Conservation (phyloP, 2,888 invertebrate genomes). For the Cantharis flavilabris region DNA sequence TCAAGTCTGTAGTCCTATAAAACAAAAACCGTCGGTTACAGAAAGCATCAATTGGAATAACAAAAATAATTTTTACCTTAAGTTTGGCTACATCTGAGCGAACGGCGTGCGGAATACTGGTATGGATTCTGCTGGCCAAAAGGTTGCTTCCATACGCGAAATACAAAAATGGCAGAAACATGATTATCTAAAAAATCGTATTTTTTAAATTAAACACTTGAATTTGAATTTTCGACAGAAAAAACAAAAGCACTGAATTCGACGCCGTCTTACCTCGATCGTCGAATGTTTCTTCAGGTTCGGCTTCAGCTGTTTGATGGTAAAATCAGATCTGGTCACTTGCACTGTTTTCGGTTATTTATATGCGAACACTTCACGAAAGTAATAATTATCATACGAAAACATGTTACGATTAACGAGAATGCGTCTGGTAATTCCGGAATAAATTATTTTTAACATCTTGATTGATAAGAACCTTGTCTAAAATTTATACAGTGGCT, state of each 20-base stretch:
- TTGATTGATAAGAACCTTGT: too few species aligned
- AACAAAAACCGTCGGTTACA: constrained; percentile 15
- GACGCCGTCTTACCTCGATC: not conserved
- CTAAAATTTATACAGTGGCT: too few species aligned
- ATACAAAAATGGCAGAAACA: constrained; percentile 68
- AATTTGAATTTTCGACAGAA: too few species aligned
- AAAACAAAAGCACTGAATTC: too few species aligned
- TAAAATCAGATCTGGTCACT: not conserved
- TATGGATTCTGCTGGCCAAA: constrained; percentile 74
- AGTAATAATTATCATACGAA: not conserved
- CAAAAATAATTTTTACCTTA: constrained; percentile 55
- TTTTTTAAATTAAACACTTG: too few species aligned
- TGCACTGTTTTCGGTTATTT: not conserved
- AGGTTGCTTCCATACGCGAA: constrained; percentile 92
- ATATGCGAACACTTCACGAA: not conserved
- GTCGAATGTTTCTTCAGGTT: not conserved
- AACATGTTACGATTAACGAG: not conserved
- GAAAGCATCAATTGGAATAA: not conserved
- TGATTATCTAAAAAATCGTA: constrained; percentile 11
- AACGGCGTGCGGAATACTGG: constrained; percentile 77
- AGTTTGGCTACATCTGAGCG: constrained; percentile 71
- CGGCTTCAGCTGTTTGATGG: not conserved
- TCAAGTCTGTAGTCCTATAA: constrained; percentile 69
- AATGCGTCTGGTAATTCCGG: not conserved
- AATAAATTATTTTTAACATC: not conserved